Percentiles rank a stretch among this genome's conserved stretches.
These are phyloP conservation scores for Sarotherodon lohbergeri DNA, from an alignment of 2,113 vertebrate species.

Conservation along the genomic window DNA sequence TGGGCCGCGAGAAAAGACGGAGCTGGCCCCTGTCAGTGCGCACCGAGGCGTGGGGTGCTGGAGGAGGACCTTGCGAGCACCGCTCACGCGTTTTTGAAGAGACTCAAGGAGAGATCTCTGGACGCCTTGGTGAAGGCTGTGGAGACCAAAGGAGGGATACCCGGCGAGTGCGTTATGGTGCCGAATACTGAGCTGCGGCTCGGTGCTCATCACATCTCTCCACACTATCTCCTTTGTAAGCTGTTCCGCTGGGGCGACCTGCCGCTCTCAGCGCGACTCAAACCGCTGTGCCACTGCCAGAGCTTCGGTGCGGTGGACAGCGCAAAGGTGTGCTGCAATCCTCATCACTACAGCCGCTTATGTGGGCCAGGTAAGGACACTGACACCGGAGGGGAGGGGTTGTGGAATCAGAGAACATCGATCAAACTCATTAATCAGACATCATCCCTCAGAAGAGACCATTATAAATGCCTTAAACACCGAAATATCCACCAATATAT, in stretches of 20 bases:
- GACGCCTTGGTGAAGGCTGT: conserved; percentile 86
- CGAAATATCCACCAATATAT: background rate
- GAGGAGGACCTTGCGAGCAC: conserved; percentile 80
- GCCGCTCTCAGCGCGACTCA: conserved; percentile 82
- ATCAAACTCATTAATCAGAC: background rate
- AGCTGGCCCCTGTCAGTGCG: conserved; percentile 35
- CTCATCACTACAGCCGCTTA: conserved; percentile 93
- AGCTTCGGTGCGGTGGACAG: conserved; percentile 73
- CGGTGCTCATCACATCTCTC: conserved; percentile 74
- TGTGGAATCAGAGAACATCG: background rate
- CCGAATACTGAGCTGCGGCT: conserved; percentile 78
- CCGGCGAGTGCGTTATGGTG: conserved; percentile 84
- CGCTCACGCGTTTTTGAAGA: conserved; percentile 84
- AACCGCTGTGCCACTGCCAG: conserved; percentile 84
- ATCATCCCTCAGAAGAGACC: background rate
- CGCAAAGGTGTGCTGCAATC: conserved; percentile 87
- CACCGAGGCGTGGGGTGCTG: conserved; percentile 26
- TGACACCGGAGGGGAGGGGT: background rate
- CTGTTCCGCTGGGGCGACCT: conserved; percentile 94
- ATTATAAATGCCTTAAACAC: background rate
- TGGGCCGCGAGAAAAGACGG: conserved; percentile 56
- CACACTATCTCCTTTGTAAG: conserved; percentile 82
- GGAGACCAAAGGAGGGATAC: conserved; percentile 85
- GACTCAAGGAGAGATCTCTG: conserved; percentile 86
- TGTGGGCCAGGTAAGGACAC: conserved; percentile 87